Evolutionary conservation across 2,888 invertebrate species (phyloP).

Genomic region (Notocelia uddmanniana): DNA sequence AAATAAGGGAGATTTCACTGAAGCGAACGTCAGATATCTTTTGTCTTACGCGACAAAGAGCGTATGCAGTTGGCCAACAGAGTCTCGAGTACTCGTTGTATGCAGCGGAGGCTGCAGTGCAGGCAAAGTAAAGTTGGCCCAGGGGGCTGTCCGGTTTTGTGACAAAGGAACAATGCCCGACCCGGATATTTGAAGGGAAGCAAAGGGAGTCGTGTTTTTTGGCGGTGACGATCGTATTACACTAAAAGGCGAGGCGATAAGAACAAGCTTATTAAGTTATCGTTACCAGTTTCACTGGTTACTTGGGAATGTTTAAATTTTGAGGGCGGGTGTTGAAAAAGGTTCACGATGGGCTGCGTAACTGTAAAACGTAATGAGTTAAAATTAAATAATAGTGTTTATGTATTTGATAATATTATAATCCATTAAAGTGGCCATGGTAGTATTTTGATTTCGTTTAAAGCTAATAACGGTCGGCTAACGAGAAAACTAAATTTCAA

Average conservation of each 20-base stretch:
- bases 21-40: constrained; percentile 46
- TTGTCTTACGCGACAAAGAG: constrained; percentile 44
- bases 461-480: too few species aligned
- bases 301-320: neutral
- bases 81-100: constrained; percentile 19
- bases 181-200: constrained; percentile 77
- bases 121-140: constrained; percentile 66
- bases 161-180: constrained; percentile 79
- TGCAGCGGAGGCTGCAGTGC: constrained; percentile 49
- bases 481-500: too few species aligned
- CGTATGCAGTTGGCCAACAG: constrained; percentile 32
- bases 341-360: too few species aligned
- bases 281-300: neutral
- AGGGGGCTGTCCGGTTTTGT: constrained; percentile 65
- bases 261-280: constrained; percentile 32
- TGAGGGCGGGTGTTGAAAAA: neutral
- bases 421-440: too few species aligned
- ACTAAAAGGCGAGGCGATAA: constrained; percentile 38
- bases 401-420: too few species aligned
- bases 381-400: too few species aligned
- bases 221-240: constrained; percentile 51
- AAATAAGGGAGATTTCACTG: constrained; percentile 45
- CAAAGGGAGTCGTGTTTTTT: constrained; percentile 68
- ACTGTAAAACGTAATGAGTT: too few species aligned
- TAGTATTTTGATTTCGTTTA: too few species aligned